Base-by-base conservation (phyloP, 2,888 invertebrate species). In the Cheilosia impressa region DNA sequence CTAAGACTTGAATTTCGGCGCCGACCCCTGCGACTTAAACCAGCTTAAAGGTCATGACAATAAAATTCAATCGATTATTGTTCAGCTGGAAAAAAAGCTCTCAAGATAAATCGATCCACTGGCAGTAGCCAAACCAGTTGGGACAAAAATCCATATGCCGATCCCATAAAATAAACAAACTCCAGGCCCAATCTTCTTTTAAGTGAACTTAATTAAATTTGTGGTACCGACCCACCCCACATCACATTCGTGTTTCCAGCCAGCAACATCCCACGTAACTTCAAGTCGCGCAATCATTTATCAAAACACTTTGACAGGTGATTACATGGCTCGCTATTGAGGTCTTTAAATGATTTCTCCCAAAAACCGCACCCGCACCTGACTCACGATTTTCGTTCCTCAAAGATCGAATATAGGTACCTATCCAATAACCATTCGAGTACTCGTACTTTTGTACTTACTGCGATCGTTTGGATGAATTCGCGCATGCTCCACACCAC, bases 231-330 rank as follows among this genome's bases (percentile, higher is more conserved):
- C 47, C 84, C 57, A 71, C 47, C 84, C 80, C 75, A 76, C 57
- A 81, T 55, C 58, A 55, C 34, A 52, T 69, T 47, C 65, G 47
- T 69, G 62, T 65, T 27, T 65, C 47, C 15, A 38, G 38, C 22
- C 53, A 50, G 34, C 72, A 53, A 55, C 66, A 47, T 22, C 55
- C 53, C 55, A 68, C 68, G 45, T 24, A 15, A 34, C 24, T 50
- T 72, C 80, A 71, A 71, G 71, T 76, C 76, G 66, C 76, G 72
- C 76, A 63, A 77, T 85, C 85, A 81, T 85, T 85, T 81, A 85
- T 85, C 85, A 85, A 76, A 85, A 85, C 85, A 85, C 76, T 81
- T 85, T 85, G 85, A 85, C 85, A 85, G 85, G 85, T 85, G 85
- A 85, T 85, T 85, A 85, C 85, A 81, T 72, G 81, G 66, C 81